Conservation (phyloP, 2,888 invertebrate species). For the Poecilobothrus nobilitatus region DNA sequence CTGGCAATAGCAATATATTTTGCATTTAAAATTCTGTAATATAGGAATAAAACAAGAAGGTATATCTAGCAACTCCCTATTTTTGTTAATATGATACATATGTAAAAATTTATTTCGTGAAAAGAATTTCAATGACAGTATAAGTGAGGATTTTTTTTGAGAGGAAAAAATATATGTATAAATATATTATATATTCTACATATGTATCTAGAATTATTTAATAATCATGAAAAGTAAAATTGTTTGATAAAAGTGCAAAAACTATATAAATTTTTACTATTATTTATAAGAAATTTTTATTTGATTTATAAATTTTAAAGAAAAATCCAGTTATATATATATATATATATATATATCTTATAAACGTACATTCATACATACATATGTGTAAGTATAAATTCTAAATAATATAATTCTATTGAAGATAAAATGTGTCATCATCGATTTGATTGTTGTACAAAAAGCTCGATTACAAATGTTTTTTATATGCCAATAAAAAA, state of each 20-base stretch:
- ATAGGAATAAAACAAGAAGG: slow-evolving; percentile 1
- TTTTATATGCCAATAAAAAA: not conserved
- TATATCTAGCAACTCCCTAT: not conserved
- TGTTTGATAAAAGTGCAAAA: not conserved
- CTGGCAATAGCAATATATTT: slow-evolving; percentile 6
- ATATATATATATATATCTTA: not conserved
- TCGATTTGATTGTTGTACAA: not conserved
- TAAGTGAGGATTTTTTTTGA: not conserved
- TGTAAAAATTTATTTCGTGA: too few relatives aligned
- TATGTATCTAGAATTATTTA: not conserved
- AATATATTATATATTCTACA: too few relatives aligned
- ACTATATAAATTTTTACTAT: not conserved
- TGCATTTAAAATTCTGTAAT: not conserved
- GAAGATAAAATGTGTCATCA: slow-evolving; percentile 3
- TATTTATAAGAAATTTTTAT: not conserved
- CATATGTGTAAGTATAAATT: not conserved
- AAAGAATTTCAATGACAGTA: not conserved
- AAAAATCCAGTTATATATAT: not conserved
- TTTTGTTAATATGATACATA: not conserved
- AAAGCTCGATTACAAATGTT: not conserved
- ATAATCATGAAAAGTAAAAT: too few relatives aligned
- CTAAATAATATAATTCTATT: not conserved
- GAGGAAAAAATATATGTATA: not conserved
- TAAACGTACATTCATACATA: not conserved
- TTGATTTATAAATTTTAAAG: not conserved